Evolutionary conservation across 2,113 vertebrate genomes (phyloP), one percentile per base, ranked within the genome.

Genomic region (Upupa epops): DNA sequence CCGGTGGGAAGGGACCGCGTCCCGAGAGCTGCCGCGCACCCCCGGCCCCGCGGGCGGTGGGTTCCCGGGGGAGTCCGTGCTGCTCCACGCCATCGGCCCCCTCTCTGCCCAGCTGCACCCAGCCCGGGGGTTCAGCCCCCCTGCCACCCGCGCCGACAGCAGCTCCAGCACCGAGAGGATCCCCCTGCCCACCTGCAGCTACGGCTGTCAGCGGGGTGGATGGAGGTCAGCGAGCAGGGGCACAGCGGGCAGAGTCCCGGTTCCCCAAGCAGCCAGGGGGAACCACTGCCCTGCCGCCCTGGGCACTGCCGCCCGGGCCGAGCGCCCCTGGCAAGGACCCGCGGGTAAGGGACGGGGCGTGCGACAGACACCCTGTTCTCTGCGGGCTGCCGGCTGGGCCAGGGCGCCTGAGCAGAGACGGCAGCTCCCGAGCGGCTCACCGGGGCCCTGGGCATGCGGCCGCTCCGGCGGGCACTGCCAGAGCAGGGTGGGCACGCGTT

Each of bases 311-410:
- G 40, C 40, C 40, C 40, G 40, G 40, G 40, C 40, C 15, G 40
- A 42, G 40, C 40, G 11, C 40, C 15, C 40, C 40, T 12, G 40
- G 40, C 40, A 42, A 37, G 42, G 22, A 32, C 83, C 61, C 20
- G 1, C 29, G 26, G 13, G 1, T 3, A 4, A 46, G 79, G 83
- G 72, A 51, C 4, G 34, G 46, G 75, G 51, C 46, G 80, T 0
- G 15, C 58, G 42, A 59, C 45, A 52, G 75, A 72, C 6, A n/a
- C 90, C 66, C 25, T 1, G 5, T 31, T 69, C 73, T 21, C 40
- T 32, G 54, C 55, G 28, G 28, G 42, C 68, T 46, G 64, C 51
- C 66, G 77, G 28, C 60, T 68, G 49, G 15, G 61, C 8, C 59
- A 72, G 93, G n/a, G 73, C 77, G 34, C 48, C 14, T 1, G 42